Evolutionary conservation across 2,113 vertebrate genomes (phyloP), one percentile per base, ranked within the genome.

Genomic region (Elgaria multicarinata): DNA sequence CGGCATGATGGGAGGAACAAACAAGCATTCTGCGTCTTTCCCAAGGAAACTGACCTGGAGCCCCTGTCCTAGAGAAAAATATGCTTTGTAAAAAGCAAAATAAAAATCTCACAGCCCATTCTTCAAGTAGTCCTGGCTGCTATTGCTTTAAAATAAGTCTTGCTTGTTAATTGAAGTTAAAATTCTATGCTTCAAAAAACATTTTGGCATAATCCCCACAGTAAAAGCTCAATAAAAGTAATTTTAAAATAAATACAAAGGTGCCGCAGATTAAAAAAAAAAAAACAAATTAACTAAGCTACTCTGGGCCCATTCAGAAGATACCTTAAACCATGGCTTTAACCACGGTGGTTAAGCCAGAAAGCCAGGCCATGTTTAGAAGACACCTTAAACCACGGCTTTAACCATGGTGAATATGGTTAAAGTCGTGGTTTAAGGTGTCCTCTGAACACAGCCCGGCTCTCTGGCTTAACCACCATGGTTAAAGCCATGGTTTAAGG

Each of bases 161-260:
- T 53, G 62, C 72, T 33, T 42, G n/a, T 42, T 66, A 50, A 9
- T 18, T 24, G 14, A 84, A 55, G n/a, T 69, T 85, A 89, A 78
- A 85, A 85, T 42, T 18, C n/a, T 55, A 42, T 78, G 44, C 62
- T 78, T 78, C 39, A 79, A 89, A 84, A 89, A 69, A 42, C 46
- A 10, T 76, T 66, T 66, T 42, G 50, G 14, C 74, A 84, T 36
- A 53, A 89, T 46, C 16, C 14, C 62, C 22, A 42, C 31, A 53
- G 31, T 66, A 86, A 26, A 87, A 67, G 36, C 12, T 71, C 64
- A n/a, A 46, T 71, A 50, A 84, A 50, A 33, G n/a, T n/a, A 64
- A 22, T 84, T 71, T n/a, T n/a, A 33, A 71, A 71, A 80, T 80
- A 55, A 50, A 71, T 85, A 71, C 50, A 83, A 85, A 53, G 9